Evolutionary conservation across 2,888 invertebrate species (phyloP).

Genomic region (Drosophila subsilvestris): DNA sequence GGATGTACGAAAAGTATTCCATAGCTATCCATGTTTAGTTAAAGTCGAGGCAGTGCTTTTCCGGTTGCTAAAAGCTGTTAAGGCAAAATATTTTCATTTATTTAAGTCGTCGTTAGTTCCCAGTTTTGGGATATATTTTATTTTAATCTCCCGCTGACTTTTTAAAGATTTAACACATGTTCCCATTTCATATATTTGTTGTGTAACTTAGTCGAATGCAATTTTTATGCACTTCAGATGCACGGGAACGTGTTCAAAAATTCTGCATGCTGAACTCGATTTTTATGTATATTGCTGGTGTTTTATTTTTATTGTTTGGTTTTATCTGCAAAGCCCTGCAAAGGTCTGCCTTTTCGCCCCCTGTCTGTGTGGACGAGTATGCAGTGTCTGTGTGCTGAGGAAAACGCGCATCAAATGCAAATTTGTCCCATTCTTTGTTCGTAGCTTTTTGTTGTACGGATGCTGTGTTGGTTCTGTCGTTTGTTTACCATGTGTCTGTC

Average conservation of each 20-base stretch:
- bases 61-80: not conserved
- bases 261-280: slow-evolving; percentile 18
- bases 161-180: slow-evolving; percentile 14
- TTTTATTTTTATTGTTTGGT: slow-evolving; percentile 44
- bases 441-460: slow-evolving; percentile 18
- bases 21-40: not conserved
- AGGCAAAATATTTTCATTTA: not conserved
- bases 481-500: slow-evolving; percentile 33
- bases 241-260: slow-evolving; percentile 10
- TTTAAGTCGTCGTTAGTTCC: too few species aligned
- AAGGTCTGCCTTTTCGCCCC: slow-evolving; percentile 16
- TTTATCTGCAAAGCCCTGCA: slow-evolving; percentile 20
- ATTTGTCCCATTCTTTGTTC: slow-evolving; percentile 39
- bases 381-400: slow-evolving; percentile 15
- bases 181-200: slow-evolving; percentile 3
- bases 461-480: slow-evolving; percentile 1
- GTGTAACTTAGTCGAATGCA: slow-evolving; percentile 27
- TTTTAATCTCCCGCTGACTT: not conserved
- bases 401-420: slow-evolving; percentile 63
- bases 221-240: slow-evolving; percentile 39
- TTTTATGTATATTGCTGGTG: slow-evolving; percentile 46
- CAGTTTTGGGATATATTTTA: not conserved
- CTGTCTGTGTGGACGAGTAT: not conserved
- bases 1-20: too few species aligned
- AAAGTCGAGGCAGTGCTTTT: not conserved